A percentile compares a stretch with the other conserved stretches of the same genome.
These are phyloP conservation scores for Emydoidea blandingii DNA, from an alignment of 2,797 vertebrate species.

Conservation along the genomic window DNA sequence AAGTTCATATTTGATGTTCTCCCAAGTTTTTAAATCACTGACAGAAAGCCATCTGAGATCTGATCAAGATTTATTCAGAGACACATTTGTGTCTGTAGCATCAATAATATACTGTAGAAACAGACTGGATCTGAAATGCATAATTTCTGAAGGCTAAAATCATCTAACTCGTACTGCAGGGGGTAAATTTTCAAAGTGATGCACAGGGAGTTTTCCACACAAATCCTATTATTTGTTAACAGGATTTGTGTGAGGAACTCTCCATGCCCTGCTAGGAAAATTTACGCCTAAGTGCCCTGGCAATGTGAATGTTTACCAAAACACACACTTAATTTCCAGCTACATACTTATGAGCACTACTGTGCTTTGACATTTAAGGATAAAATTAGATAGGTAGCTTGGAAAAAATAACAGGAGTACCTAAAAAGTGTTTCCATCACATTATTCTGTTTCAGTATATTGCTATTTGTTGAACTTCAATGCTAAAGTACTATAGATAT, in stretches of 20 bases:
- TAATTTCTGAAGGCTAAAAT: constrained; percentile 54
- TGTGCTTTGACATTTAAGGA: not conserved
- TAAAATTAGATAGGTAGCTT: constrained; percentile 5
- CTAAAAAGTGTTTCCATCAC: not conserved
- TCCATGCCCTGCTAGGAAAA: constrained; percentile 33
- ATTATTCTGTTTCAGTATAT: not conserved
- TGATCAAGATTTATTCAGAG: constrained; percentile 2
- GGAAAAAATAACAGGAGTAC: not conserved
- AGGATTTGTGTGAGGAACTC: constrained; percentile 54
- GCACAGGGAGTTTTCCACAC: constrained; percentile 36
- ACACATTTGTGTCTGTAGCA: constrained; percentile 22
- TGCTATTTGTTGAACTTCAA: constrained; percentile 1
- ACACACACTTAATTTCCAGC: constrained; percentile 56
- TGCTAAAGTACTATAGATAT: not conserved
- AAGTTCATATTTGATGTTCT: not conserved
- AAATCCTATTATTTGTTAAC: constrained; percentile 69
- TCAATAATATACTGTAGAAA: constrained; percentile 40
- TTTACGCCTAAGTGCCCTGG: constrained; percentile 23
- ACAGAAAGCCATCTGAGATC: constrained; percentile 31
- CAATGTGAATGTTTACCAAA: constrained; percentile 58
- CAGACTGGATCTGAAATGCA: constrained; percentile 46
- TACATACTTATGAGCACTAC: constrained; percentile 1
- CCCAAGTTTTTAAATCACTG: not conserved
- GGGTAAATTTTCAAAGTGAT: constrained; percentile 63
- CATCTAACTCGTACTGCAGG: constrained; percentile 50